Evolutionary conservation across 2,113 vertebrate species (phyloP).

Genomic region (Amphiprion percula): DNA sequence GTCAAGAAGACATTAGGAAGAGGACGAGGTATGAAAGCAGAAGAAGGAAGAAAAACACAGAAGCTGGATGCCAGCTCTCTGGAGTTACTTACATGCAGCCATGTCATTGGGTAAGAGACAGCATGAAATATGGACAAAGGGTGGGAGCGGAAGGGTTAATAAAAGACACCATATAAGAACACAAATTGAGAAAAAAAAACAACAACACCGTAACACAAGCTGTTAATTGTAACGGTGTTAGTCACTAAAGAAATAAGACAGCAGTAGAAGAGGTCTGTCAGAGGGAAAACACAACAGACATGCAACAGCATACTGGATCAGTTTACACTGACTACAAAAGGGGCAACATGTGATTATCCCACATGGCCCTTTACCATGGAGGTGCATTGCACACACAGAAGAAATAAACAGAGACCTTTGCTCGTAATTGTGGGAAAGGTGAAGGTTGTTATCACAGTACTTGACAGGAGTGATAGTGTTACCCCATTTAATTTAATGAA

Average conservation of each 20-base stretch:
- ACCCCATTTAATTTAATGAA: too few species aligned
- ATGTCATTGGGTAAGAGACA: slow-evolving; percentile 99
- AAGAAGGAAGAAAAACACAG: slow-evolving; percentile 55
- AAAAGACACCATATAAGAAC: slow-evolving; percentile 48
- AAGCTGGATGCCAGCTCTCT: slow-evolving; percentile 82
- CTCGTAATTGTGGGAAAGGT: too few species aligned
- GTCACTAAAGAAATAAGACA: slow-evolving; percentile 38
- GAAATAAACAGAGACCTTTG: too few species aligned
- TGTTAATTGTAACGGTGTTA: slow-evolving; percentile 60
- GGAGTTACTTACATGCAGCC: slow-evolving; percentile 99
- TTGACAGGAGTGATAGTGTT: too few species aligned
- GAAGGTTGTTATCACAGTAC: too few species aligned
- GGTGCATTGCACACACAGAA: too few species aligned
- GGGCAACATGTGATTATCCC: too few species aligned
- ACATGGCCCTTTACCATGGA: too few species aligned
- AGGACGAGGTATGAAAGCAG: slow-evolving; percentile 28
- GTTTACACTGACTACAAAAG: background rate
- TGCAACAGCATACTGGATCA: slow-evolving; percentile 35
- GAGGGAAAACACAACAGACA: slow-evolving; percentile 44
- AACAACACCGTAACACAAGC: slow-evolving; percentile 30
- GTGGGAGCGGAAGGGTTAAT: slow-evolving; percentile 83
- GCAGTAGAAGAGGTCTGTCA: slow-evolving; percentile 48
- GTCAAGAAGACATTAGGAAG: slow-evolving; percentile 42
- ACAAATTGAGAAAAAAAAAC: slow-evolving; percentile 34
- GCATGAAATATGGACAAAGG: slow-evolving; percentile 99